Percentiles rank a stretch among this genome's conserved stretches.
Conservation (phyloP, 2,888 invertebrate species). For the Macrosiphum euphorbiae region DNA sequence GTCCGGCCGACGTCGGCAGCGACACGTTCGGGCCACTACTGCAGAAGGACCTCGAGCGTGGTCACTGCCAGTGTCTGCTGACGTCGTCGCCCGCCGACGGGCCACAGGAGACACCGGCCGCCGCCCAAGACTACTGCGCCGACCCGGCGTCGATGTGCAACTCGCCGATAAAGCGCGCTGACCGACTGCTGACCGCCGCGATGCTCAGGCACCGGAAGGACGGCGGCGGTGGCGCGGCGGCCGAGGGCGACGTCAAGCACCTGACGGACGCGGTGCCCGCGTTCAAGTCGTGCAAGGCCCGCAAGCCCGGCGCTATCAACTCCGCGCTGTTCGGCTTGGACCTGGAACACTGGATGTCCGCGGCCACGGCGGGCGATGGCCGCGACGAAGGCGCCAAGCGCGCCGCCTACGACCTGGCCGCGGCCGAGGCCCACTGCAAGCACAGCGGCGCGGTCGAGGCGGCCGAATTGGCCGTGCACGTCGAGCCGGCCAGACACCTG, state of each 20-base stretch:
- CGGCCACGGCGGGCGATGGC: conserved; percentile 22
- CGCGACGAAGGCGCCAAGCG: background rate
- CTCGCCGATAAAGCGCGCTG: background rate
- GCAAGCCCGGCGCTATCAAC: conserved; percentile 14
- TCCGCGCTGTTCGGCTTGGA: conserved; percentile 35
- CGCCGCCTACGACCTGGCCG: conserved; percentile 48
- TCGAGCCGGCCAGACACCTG: conserved; percentile 32
- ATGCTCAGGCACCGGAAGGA: background rate
- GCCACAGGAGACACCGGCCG: background rate
- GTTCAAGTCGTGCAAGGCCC: conserved; percentile 18
- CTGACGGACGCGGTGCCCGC: conserved; percentile 15
- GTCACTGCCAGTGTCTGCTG: background rate
- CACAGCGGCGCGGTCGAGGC: conserved; percentile 46
- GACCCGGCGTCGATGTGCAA: background rate
- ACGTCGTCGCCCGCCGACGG: background rate
- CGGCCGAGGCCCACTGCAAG: conserved; percentile 50
- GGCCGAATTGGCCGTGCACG: conserved; percentile 27
- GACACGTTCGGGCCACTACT: too few relatives aligned
- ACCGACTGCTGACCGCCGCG: conserved; percentile 23
- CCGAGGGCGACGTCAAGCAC: conserved; percentile 54
- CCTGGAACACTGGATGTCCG: conserved; percentile 34
- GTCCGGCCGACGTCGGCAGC: background rate
- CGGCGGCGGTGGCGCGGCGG: background rate
- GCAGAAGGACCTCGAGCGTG: too few relatives aligned
- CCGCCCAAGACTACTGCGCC: background rate